Conservation (phyloP, 2,797 vertebrate genomes). For the Sparus aurata region DNA sequence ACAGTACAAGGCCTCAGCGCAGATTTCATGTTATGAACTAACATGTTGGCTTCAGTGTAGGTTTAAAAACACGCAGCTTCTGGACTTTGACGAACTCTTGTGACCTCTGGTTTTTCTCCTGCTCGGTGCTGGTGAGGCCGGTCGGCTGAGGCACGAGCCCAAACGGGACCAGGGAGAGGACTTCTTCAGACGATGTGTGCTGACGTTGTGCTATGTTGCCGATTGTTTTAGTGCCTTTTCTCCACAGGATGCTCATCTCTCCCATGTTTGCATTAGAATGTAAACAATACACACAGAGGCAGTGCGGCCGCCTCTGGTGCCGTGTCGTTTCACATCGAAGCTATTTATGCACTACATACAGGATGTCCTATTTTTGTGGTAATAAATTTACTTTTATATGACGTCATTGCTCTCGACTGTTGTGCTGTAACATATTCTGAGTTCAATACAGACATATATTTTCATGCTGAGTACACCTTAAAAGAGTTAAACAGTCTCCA, state of each 20-base stretch:
- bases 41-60: background rate
- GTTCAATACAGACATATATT: background rate
- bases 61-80: conserved; percentile 21
- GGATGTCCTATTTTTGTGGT: conserved; percentile 83
- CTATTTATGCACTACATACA: conserved; percentile 84
- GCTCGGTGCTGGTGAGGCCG: conserved; percentile 76
- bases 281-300: conserved; percentile 41
- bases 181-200: conserved; percentile 52
- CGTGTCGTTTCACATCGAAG: conserved; percentile 66
- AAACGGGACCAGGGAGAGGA: conserved; percentile 63
- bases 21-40: conserved; percentile 1
- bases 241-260: conserved; percentile 69
- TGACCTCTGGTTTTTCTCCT: conserved; percentile 69
- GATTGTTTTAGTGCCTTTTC: conserved; percentile 85
- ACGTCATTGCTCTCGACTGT: conserved; percentile 47
- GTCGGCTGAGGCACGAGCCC: conserved; percentile 68
- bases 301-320: conserved; percentile 32
- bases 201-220: conserved; percentile 50
- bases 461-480: background rate
- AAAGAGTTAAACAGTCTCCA: conserved; percentile 14
- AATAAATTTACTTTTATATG: conserved; percentile 86
- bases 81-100: conserved; percentile 41
- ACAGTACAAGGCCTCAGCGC: conserved; percentile 10
- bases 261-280: conserved; percentile 72
- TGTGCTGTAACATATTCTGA: conserved; percentile 23